A percentile compares a stretch with the other conserved stretches of the same genome.
Evolutionary conservation across 2,797 vertebrate genomes (phyloP).

Genomic region (Micromesistius poutassou): DNA sequence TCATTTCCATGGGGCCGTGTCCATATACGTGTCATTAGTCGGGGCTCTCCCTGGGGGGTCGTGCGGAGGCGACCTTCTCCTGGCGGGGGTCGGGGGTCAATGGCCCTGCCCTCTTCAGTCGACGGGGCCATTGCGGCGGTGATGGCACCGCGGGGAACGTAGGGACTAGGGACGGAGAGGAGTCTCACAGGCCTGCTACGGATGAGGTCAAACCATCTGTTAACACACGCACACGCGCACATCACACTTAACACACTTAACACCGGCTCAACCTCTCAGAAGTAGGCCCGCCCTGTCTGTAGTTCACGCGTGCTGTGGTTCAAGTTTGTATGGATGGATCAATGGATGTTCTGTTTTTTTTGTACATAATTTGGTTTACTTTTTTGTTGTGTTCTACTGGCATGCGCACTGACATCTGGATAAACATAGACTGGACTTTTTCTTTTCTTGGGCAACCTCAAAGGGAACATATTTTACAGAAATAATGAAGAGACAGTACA

Average conservation of each 20-base stretch:
- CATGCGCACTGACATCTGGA: constrained; percentile 35
- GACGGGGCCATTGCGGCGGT: constrained; percentile 63
- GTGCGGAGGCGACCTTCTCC: constrained; percentile 60
- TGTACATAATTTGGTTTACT: constrained; percentile 22
- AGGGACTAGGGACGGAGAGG: constrained; percentile 40
- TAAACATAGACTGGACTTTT: constrained; percentile 53
- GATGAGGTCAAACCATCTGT: constrained; percentile 63
- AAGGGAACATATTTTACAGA: constrained; percentile 20
- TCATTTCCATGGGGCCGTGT: constrained; percentile 63
- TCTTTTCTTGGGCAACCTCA: constrained; percentile 26
- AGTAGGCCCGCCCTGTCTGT: constrained; percentile 41
- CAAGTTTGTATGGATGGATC: constrained; percentile 20
- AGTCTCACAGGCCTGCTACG: constrained; percentile 47
- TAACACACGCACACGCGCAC: constrained; percentile 16
- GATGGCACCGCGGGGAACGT: constrained; percentile 61
- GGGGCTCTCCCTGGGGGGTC: constrained; percentile 47
- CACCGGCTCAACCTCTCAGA: constrained; percentile 43
- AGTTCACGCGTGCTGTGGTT: constrained; percentile 25
- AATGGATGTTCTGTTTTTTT: constrained; percentile 14
- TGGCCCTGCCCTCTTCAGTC: constrained; percentile 54
- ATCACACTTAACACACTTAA: constrained; percentile 60
- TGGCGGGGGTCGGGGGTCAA: constrained; percentile 66
- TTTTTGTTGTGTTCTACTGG: constrained; percentile 37
- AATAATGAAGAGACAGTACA: not conserved
- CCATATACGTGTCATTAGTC: constrained; percentile 63